phyloP scores from a whole-genome alignment of 2,113 vertebrate genomes.

The Ptyas mucosa region DNA sequence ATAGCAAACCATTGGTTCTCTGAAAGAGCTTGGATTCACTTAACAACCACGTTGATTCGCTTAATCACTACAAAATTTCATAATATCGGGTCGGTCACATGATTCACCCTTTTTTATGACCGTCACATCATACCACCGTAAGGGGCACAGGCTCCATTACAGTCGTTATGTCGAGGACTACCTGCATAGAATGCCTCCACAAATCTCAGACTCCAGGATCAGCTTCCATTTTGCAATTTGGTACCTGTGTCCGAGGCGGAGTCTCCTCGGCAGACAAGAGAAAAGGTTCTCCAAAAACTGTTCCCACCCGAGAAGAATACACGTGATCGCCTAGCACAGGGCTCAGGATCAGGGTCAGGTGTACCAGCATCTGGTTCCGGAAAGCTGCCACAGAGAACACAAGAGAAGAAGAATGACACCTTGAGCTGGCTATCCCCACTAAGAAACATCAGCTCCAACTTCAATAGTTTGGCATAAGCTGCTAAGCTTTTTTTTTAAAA shows the following conservation, averaged over 20 bases:
- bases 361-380: conserved; percentile 66
- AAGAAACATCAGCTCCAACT: not conserved
- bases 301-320: conserved; percentile 56
- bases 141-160: not conserved
- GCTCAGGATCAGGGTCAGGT: conserved; percentile 67
- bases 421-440: rapidly evolving
- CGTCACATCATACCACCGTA: not conserved
- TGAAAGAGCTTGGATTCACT: not conserved
- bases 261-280: conserved; percentile 31
- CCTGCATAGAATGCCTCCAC: not conserved
- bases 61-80: not conserved
- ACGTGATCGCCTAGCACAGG: conserved; percentile 67
- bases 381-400: conserved; percentile 54
- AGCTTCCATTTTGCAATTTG: not conserved
- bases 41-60: not conserved
- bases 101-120: not conserved
- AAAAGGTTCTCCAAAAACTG: conserved; percentile 69
- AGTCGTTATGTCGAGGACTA: not conserved
- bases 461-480: not conserved
- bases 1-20: not conserved
- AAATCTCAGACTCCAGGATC: not conserved
- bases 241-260: conserved; percentile 54
- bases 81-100: not conserved
- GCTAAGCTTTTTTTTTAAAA: not conserved
- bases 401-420: not conserved